Evolutionary conservation across 2,888 invertebrate species (phyloP).

Genomic region (Pheosia tremula): DNA sequence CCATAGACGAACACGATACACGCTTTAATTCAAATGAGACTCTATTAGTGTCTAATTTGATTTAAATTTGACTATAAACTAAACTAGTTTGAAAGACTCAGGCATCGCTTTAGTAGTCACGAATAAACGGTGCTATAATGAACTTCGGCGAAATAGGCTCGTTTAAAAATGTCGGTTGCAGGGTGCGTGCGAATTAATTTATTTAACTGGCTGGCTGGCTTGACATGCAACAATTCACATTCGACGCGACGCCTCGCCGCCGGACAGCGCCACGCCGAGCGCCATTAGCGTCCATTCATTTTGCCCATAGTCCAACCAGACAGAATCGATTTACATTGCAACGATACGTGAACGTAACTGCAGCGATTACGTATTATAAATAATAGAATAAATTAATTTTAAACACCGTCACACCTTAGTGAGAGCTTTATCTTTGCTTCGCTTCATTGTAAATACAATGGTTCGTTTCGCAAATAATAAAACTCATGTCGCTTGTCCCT

Average conservation of each 20-base stretch:
- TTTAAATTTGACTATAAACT: constrained; percentile 7
- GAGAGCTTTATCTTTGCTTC: no score
- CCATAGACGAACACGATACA: constrained; percentile 14
- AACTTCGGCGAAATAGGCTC: background rate
- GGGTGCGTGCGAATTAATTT: constrained; percentile 23
- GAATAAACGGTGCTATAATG: background rate
- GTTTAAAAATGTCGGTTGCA: constrained; percentile 16
- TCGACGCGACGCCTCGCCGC: constrained; percentile 26
- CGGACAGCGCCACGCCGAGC: constrained; percentile 22
- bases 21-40: constrained; percentile 22
- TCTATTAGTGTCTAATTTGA: constrained; percentile 15
- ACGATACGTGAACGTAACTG: constrained; percentile 29
- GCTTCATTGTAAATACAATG: no score
- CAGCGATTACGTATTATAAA: constrained; percentile 10
- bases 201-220: constrained; percentile 20
- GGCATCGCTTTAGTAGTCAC: no score
- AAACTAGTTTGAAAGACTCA: background rate
- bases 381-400: background rate
- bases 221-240: constrained; percentile 24
- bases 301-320: constrained; percentile 27
- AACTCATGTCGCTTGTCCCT: no score
- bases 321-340: constrained; percentile 35
- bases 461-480: no score
- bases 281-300: constrained; percentile 29
- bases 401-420: no score